A percentile compares a stretch with the other conserved stretches of the same genome.
Evolutionary conservation across 2,888 invertebrate genomes (phyloP).

Genomic region (Nomada fucata): DNA sequence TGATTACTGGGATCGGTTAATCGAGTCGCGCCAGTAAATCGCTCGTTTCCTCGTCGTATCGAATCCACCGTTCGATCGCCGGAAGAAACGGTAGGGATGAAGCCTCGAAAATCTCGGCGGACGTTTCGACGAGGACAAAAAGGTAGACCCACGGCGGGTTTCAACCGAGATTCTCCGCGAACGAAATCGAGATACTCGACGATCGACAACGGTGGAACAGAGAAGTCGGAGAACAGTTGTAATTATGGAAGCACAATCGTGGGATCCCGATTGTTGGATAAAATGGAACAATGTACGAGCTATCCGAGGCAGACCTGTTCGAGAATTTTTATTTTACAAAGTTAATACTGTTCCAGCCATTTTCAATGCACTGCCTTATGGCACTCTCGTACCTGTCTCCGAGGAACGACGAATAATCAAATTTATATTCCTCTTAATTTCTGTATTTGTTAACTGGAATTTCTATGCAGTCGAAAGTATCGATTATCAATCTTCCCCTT

Average conservation of each 20-base stretch:
- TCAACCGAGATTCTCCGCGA: neutral
- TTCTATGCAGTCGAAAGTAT: too few species aligned
- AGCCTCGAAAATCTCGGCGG: conserved; percentile 2
- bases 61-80: conserved; percentile 43
- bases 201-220: neutral
- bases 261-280: neutral
- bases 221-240: neutral
- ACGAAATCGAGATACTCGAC: neutral
- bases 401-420: too few species aligned
- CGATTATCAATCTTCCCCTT: too few species aligned
- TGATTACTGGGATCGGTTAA: conserved; percentile 63
- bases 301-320: too few species aligned
- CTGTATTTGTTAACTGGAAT: too few species aligned
- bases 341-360: too few species aligned
- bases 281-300: neutral
- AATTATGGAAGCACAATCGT: conserved; percentile 1
- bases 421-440: too few species aligned
- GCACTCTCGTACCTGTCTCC: too few species aligned
- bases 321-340: too few species aligned
- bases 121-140: conserved; percentile 17
- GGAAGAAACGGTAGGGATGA: neutral
- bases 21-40: conserved; percentile 60
- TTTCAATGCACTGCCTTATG: too few species aligned
- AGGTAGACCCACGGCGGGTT: neutral
- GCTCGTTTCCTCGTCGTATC: conserved; percentile 48